Evolutionary conservation across 92 coral and sea anemone genomes (phyloP), one percentile per base, ranked within the genome.

Genomic region (Zoanthus solanderi): DNA sequence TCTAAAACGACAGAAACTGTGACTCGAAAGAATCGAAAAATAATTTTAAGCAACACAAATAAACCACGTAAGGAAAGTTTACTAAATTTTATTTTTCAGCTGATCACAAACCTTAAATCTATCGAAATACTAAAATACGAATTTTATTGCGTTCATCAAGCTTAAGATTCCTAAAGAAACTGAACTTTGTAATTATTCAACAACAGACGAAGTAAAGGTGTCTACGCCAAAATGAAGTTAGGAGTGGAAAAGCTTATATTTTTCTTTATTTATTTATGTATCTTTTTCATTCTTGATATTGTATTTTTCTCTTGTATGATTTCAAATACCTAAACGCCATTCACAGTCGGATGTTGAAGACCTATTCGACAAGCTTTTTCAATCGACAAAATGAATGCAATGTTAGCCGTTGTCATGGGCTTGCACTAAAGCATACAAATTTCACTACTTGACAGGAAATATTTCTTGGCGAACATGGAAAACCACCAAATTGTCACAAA

Each of bases 401-500:
- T 44, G 47, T 16, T 34, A 56, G 31, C 72, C 42, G 84, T 52
- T 81, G 85, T 68, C 75, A 63, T 53, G 74, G 50, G 17, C 46
- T 7, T 14, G 29, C 60, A 56, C 45, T 65, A 18, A 60, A 31
- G 85, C 60, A 81, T 46, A 75, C 85, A 67, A 66, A 66, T 80
- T 46, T 28, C 65, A 18, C 42, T 44, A 81, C 17, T 9, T 44
- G 60, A 65, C 16, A 31, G 45, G 75, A 68, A 58, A 65, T n/a
- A 67, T 3, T 81, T 60, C 63, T 45, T 37, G 84, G 56, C n/a
- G 37, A 47, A 67, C 67, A 37, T 5, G 71, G 57, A 46, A 29
- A 63, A 28, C 69, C 7, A 47, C 85, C 31, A 15, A 65, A 11
- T 32, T 63, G 75, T 81, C 85, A 81, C 85, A 81, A 81, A 66